Percentiles rank a stretch among this genome's conserved stretches.
These are phyloP conservation scores for Delichon dasypus DNA, from an alignment of 2,797 vertebrate species.

Conservation along the genomic window DNA sequence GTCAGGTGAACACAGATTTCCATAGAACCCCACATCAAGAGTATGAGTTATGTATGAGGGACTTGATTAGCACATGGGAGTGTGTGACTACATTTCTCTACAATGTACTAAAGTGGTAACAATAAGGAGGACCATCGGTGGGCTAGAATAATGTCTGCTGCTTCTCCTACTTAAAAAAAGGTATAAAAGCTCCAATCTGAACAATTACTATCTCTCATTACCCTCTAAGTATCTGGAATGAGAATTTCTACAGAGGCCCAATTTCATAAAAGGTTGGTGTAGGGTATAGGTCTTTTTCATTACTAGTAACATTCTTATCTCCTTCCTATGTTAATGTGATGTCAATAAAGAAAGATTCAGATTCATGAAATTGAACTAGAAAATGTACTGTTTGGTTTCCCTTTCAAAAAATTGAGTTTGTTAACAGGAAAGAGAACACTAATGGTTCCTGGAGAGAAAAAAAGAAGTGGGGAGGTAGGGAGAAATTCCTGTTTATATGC, in stretches of 20 bases:
- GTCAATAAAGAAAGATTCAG: neutral
- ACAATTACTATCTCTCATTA: neutral
- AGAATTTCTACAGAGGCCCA: neutral
- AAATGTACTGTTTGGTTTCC: neutral
- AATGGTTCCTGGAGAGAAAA: neutral
- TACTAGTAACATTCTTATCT: neutral
- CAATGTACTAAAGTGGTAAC: neutral
- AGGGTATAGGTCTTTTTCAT: neutral
- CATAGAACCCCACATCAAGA: neutral
- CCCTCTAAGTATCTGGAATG: neutral
- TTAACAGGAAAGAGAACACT: neutral
- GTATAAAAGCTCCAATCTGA: neutral
- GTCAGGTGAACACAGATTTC: neutral
- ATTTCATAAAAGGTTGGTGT: neutral
- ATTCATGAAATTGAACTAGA: neutral
- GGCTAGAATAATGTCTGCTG: neutral
- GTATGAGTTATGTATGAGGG: neutral
- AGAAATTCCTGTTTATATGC: neutral
- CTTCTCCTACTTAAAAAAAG: neutral
- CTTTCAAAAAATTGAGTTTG: neutral
- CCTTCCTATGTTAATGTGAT: neutral
- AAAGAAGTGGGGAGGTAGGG: fast-evolving
- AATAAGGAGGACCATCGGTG: neutral
- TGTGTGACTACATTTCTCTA: neutral
- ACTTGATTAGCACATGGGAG: neutral